Conservation (phyloP, 2,797 vertebrate species). For the Acanthiza pusilla region DNA sequence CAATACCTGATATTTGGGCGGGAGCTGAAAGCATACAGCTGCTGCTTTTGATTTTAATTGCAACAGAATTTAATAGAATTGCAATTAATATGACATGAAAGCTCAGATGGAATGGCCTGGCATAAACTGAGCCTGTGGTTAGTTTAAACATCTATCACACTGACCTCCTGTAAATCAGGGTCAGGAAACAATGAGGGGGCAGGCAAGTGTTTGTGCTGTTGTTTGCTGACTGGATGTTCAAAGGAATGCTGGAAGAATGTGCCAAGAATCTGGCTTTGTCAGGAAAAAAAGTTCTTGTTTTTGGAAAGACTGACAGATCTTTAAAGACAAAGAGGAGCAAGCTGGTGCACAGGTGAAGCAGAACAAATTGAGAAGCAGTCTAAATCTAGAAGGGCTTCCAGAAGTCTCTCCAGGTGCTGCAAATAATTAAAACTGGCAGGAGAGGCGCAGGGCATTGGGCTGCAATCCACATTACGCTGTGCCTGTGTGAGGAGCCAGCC, state of each 20-base stretch:
- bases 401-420: neutral
- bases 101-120: conserved; percentile 7
- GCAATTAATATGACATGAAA: neutral
- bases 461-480: rapidly evolving
- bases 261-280: conserved; percentile 49
- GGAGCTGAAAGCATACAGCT: neutral
- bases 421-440: neutral
- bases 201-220: conserved; percentile 19
- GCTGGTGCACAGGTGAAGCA: neutral
- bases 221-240: conserved; percentile 53
- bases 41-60: neutral
- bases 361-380: neutral
- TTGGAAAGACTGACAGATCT: neutral
- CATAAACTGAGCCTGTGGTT: neutral
- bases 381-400: neutral
- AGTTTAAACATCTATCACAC: conserved; percentile 30
- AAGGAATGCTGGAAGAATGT: conserved; percentile 49
- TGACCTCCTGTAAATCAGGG: conserved; percentile 27
- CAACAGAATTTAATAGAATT: neutral
- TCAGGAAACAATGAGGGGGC: conserved; percentile 52
- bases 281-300: neutral
- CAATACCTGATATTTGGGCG: neutral
- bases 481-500: neutral
- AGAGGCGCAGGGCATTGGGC: rapidly evolving
- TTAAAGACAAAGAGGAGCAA: neutral